Evolutionary conservation across 2,888 invertebrate species (phyloP).

Genomic region (Dicranocentrus wangi): DNA sequence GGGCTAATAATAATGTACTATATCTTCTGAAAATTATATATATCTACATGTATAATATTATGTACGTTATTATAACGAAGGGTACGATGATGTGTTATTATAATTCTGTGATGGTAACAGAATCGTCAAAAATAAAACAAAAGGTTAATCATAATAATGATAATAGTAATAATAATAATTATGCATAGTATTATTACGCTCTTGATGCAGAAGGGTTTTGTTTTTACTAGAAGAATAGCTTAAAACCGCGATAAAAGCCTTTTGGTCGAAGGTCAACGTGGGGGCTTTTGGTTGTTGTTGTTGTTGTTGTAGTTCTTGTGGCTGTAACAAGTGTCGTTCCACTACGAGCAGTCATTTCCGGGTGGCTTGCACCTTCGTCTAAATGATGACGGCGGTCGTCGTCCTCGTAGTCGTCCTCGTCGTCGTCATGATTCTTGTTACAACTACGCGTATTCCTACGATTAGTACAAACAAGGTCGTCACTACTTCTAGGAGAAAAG

Average conservation of each 20-base stretch:
- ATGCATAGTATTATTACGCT: too few relatives aligned
- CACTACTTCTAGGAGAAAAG: constrained; percentile 8
- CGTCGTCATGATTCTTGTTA: neutral
- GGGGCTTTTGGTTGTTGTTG: neutral
- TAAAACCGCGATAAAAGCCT: constrained; percentile 44
- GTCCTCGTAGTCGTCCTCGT: neutral
- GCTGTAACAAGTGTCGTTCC: neutral
- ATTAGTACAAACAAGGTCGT: neutral
- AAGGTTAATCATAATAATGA: too few relatives aligned
- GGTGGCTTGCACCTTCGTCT: neutral
- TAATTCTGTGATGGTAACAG: too few relatives aligned
- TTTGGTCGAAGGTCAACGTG: constrained; percentile 40
- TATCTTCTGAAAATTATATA: too few relatives aligned
- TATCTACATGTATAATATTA: too few relatives aligned
- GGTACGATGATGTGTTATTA: too few relatives aligned
- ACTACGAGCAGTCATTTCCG: neutral
- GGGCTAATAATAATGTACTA: too few relatives aligned
- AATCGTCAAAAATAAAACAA: too few relatives aligned
- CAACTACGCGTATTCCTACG: neutral
- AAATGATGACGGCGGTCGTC: neutral
- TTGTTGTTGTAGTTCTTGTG: neutral
- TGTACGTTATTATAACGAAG: too few relatives aligned
- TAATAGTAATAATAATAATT: too few relatives aligned
- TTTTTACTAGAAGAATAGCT: constrained; percentile 36
- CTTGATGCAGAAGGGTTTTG: too few relatives aligned